Evolutionary conservation across 2,888 invertebrate species (phyloP), one percentile per base, ranked within the genome.

Genomic region (Blastobasis lacticolella): DNA sequence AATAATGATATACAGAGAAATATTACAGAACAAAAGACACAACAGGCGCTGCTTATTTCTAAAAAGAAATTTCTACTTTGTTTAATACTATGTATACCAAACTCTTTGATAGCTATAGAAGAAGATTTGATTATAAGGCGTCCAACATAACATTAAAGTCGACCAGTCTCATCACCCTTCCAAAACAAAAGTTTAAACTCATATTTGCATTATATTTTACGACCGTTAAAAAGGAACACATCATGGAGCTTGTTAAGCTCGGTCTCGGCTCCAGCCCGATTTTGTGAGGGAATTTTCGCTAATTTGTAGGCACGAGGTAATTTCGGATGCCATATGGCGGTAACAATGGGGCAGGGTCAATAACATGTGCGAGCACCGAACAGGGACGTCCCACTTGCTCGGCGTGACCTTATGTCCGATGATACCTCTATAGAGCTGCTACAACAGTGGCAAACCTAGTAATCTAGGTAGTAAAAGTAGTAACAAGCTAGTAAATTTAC

Each of bases 311-410:
- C 66, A 69, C 63, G 69, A 70, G 75, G 74, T 74, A 75, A 75
- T 78, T 75, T 72, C 69, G 75, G 65, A 63, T 69, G 66, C 78
- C 86, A 83, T 81, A 85, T 86, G 85, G 81, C 73, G 72, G 69
- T 77, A 78, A 85, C 80, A 80, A 85, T 83, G 78, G 82, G 78
- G 77, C 71, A 75, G 79, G 83, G 86, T 86, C 87, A 86, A 85
- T 83, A 86, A 83, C 85, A 84, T 78, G 76, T 70, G 73, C 75
- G 73, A 74, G 78, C 41, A 74, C 69, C 75, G 78, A 69, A 78
- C 78, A 78, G 74, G 81, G 78, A 74, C 80, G 81, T 72, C 73
- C 78, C 78, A 80, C 78, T 83, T 81, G 75, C 73, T 70, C 67
- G 67, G 67, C 71, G 71, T 80, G 81, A 75, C 77, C 80, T 70